These are phyloP conservation scores for Gobio gobio DNA, from an alignment of 2,113 vertebrate genomes.

Conservation along the genomic window DNA sequence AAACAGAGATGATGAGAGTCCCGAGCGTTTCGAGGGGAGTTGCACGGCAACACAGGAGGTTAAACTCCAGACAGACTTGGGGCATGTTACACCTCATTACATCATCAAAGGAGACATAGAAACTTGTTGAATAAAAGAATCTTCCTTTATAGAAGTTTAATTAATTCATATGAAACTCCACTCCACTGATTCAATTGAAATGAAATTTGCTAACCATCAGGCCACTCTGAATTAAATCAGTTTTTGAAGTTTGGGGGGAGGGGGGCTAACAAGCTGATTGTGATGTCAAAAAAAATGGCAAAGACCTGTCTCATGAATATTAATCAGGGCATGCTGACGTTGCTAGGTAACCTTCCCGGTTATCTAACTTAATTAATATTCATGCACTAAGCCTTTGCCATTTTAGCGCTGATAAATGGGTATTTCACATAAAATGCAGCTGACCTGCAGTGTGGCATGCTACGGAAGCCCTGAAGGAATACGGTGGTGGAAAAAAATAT, in stretches of 20 bases:
- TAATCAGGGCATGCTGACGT: background rate
- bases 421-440: background rate
- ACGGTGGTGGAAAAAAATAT: too few species aligned
- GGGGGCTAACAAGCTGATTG: background rate
- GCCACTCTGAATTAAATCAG: background rate
- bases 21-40: conserved; percentile 9
- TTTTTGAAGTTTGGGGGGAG: background rate
- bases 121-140: background rate
- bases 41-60: conserved; percentile 31
- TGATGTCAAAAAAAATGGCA: conserved; percentile 4
- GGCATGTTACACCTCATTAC: conserved; percentile 40
- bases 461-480: too few species aligned
- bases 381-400: background rate
- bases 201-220: background rate
- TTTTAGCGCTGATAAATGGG: background rate
- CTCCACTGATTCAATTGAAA: conserved; percentile 10
- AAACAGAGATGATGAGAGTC: conserved; percentile 5
- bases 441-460: background rate
- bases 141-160: conserved; percentile 1
- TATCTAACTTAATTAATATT: conserved; percentile 23
- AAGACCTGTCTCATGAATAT: conserved; percentile 35
- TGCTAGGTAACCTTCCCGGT: background rate
- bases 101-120: conserved; percentile 35
- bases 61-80: conserved; percentile 28
- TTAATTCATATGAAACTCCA: conserved; percentile 23